Percentiles rank a stretch among this genome's conserved stretches.
Evolutionary conservation across 2,113 vertebrate species (phyloP).

Genomic region (Phylloscopus trochiloides): DNA sequence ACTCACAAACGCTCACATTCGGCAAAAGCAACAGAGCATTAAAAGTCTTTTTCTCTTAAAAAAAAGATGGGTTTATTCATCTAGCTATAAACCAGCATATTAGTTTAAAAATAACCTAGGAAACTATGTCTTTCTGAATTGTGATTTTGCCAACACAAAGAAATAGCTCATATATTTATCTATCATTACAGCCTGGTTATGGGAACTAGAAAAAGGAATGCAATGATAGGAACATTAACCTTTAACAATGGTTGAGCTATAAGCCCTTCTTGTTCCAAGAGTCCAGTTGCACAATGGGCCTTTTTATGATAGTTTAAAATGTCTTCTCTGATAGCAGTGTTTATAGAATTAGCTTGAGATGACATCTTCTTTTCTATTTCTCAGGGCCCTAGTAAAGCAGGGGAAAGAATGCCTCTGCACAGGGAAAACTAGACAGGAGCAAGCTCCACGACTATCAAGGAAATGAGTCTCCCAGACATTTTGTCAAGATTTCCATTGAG

Average conservation of each 20-base stretch:
- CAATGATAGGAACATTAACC: constrained; percentile 52
- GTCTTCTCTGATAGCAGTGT: constrained; percentile 39
- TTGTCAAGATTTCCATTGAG: background rate
- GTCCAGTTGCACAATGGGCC: constrained; percentile 12
- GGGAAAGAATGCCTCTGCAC: background rate
- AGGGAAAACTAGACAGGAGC: background rate
- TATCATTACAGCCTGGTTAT: constrained; percentile 44
- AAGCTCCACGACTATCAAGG: background rate
- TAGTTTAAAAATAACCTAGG: constrained; percentile 71
- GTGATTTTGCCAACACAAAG: constrained; percentile 70
- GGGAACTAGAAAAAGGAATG: constrained; percentile 58
- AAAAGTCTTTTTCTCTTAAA: constrained; percentile 8
- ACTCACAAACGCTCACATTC: background rate
- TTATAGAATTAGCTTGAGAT: constrained; percentile 15
- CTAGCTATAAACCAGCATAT: constrained; percentile 51
- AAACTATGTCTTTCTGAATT: constrained; percentile 69
- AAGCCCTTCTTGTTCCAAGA: constrained; percentile 12
- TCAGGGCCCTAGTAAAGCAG: background rate
- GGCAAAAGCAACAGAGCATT: constrained; percentile 14
- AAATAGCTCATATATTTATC: constrained; percentile 68
- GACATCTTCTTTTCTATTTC: constrained; percentile 21
- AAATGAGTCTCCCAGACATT: background rate
- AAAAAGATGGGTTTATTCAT: constrained; percentile 52
- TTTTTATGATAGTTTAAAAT: constrained; percentile 30
- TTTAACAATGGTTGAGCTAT: constrained; percentile 47